These are phyloP conservation scores for Cephus sareptanus DNA, from an alignment of 2,888 invertebrate species.

Conservation along the genomic window DNA sequence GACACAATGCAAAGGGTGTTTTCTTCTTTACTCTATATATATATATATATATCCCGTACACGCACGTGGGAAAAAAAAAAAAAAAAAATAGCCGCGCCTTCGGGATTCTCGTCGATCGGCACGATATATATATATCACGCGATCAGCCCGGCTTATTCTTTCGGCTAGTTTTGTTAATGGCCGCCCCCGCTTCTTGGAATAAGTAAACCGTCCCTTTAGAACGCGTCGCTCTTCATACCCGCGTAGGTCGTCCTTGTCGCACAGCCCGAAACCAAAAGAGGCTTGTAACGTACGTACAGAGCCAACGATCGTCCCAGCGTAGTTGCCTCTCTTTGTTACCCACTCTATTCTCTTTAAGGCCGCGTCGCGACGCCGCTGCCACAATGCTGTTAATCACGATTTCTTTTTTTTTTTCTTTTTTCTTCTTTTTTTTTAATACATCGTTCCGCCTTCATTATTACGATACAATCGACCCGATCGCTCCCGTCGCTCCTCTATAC, in stretches of 20 bases:
- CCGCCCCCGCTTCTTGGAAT: slow-evolving; percentile 47
- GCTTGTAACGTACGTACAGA: background rate
- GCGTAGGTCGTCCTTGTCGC: background rate
- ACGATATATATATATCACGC: background rate
- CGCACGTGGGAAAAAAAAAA: background rate
- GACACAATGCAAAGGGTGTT: background rate
- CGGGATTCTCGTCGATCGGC: background rate
- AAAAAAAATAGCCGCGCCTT: background rate
- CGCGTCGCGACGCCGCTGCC: background rate
- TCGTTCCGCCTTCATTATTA: slow-evolving; percentile 2
- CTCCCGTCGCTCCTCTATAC: background rate
- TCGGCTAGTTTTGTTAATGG: slow-evolving; percentile 7
- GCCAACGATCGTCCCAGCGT: background rate
- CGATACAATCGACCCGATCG: slow-evolving; percentile 1
- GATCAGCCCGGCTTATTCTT: slow-evolving; percentile 3
- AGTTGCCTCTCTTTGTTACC: background rate
- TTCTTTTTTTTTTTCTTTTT: background rate
- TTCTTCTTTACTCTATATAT: background rate
- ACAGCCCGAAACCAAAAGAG: background rate
- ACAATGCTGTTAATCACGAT: slow-evolving; percentile 5
- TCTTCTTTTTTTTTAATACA: too few species aligned
- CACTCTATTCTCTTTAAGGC: background rate
- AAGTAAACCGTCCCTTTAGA: slow-evolving; percentile 33
- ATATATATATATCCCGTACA: background rate
- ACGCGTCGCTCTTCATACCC: background rate